A percentile compares a stretch with the other conserved stretches of the same genome.
Evolutionary conservation across 2,113 vertebrate genomes (phyloP).

Genomic region (Romanogobio albipinnatus): DNA sequence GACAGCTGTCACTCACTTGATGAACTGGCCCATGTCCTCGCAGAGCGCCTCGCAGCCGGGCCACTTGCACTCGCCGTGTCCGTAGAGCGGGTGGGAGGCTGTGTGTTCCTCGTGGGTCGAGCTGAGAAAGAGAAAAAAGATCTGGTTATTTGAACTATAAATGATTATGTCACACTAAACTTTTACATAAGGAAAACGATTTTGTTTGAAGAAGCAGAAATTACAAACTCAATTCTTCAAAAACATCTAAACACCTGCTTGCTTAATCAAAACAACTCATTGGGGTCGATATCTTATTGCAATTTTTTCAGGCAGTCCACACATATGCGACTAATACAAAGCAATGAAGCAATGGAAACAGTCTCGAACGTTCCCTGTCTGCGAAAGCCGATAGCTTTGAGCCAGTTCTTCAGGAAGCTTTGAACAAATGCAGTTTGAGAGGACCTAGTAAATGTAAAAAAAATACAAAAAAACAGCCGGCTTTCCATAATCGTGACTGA

Average conservation of each 20-base stretch:
- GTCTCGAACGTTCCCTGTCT: conserved; percentile 13
- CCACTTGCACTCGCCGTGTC: conserved; percentile 99
- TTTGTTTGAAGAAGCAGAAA: background rate
- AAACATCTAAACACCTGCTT: conserved; percentile 16
- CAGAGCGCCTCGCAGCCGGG: conserved; percentile 98
- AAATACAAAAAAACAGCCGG: background rate
- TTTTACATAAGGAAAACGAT: background rate
- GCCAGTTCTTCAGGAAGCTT: conserved; percentile 27
- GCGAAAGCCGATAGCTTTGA: conserved; percentile 18
- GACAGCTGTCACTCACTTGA: conserved; percentile 84
- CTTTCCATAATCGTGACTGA: conserved; percentile 22
- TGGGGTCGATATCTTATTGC: background rate
- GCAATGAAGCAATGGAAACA: conserved; percentile 31
- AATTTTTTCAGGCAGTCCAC: background rate
- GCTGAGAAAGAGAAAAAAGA: conserved; percentile 58
- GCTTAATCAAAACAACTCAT: conserved; percentile 10
- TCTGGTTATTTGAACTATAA: conserved; percentile 1
- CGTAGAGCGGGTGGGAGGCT: conserved; percentile 92
- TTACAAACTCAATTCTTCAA: background rate
- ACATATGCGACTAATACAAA: conserved; percentile 33
- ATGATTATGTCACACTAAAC: background rate
- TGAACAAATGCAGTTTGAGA: conserved; percentile 21
- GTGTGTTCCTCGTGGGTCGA: conserved; percentile 88
- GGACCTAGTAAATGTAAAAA: conserved; percentile 27
- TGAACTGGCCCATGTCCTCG: conserved; percentile 98